A percentile compares a stretch with the other conserved stretches of the same genome.
These are phyloP conservation scores for Limnothrissa miodon DNA, from an alignment of 2,113 vertebrate species.

Conservation along the genomic window DNA sequence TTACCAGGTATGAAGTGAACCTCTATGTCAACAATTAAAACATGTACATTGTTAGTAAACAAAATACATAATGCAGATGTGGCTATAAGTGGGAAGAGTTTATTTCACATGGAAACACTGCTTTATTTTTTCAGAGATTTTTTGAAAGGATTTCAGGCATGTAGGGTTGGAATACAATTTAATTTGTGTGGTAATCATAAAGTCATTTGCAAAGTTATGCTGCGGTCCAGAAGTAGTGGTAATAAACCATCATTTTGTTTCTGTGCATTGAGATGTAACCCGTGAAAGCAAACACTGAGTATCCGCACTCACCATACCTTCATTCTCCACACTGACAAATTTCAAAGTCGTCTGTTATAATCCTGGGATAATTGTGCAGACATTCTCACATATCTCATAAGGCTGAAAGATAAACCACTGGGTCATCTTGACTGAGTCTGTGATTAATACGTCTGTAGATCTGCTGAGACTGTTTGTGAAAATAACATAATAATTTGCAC, in stretches of 20 bases:
- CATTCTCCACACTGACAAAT: background rate
- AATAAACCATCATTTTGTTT: background rate
- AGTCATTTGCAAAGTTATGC: background rate
- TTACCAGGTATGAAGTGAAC: too few species aligned
- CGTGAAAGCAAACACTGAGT: background rate
- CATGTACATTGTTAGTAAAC: too few species aligned
- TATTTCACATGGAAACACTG: background rate
- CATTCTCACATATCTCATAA: background rate
- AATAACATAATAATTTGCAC: slow-evolving; percentile 30
- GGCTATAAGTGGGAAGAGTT: too few species aligned
- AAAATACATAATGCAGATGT: too few species aligned
- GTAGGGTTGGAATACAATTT: background rate
- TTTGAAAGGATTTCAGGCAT: background rate
- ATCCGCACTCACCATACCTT: background rate
- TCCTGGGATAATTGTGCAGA: background rate
- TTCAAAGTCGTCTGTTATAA: background rate
- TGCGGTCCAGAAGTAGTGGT: background rate
- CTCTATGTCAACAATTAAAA: too few species aligned
- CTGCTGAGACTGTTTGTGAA: slow-evolving; percentile 35
- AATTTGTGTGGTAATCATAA: background rate
- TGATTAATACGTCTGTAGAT: slow-evolving; percentile 34
- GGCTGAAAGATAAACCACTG: background rate
- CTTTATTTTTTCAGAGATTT: background rate
- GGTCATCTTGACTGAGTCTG: slow-evolving; percentile 12
- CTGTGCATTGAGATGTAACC: background rate